phyloP scores from a whole-genome alignment of 2,113 vertebrate species.

The Thamnaconus septentrionalis region DNA sequence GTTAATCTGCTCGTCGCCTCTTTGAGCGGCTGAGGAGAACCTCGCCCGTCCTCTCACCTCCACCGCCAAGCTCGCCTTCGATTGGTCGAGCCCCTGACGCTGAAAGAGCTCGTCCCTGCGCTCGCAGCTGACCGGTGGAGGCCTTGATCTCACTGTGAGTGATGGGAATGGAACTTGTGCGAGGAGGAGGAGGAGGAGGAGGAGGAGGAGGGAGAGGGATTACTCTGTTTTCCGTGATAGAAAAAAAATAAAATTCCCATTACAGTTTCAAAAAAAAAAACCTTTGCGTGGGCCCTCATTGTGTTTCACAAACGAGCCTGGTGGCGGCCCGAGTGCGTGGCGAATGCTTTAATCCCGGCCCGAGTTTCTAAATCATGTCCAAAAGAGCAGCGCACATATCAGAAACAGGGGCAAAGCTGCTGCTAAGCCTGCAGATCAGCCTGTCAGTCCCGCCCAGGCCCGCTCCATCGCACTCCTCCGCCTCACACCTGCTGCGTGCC shows the following conservation, averaged over 20 bases:
- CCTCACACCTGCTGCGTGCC: conserved; percentile 76
- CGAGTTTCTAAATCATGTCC: conserved; percentile 54
- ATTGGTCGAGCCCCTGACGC: conserved; percentile 14
- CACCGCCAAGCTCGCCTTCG: conserved; percentile 28
- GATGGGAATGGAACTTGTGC: too few relatives aligned
- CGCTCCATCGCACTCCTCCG: conserved; percentile 36
- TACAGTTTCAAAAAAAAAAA: too few relatives aligned
- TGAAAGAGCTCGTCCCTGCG: conserved; percentile 27
- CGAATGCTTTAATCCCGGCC: conserved; percentile 45
- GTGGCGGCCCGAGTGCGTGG: conserved; percentile 18
- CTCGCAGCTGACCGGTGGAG: conserved; percentile 1
- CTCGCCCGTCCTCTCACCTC: conserved; percentile 8
- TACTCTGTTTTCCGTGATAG: too few relatives aligned
- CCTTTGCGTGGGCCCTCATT: not conserved
- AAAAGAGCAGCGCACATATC: conserved; percentile 31
- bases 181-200: too few relatives aligned
- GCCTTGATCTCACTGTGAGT: not conserved
- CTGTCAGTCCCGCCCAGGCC: conserved; percentile 21
- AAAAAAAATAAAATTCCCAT: too few relatives aligned
- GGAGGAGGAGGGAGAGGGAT: too few relatives aligned
- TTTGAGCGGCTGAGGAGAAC: too few relatives aligned
- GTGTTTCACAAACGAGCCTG: conserved; percentile 6
- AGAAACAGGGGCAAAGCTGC: conserved; percentile 75
- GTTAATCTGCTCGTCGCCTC: too few relatives aligned
- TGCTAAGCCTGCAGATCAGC: conserved; percentile 40